These are phyloP conservation scores for Unio delphinus DNA, from an alignment of 2,888 invertebrate species.

Conservation along the genomic window DNA sequence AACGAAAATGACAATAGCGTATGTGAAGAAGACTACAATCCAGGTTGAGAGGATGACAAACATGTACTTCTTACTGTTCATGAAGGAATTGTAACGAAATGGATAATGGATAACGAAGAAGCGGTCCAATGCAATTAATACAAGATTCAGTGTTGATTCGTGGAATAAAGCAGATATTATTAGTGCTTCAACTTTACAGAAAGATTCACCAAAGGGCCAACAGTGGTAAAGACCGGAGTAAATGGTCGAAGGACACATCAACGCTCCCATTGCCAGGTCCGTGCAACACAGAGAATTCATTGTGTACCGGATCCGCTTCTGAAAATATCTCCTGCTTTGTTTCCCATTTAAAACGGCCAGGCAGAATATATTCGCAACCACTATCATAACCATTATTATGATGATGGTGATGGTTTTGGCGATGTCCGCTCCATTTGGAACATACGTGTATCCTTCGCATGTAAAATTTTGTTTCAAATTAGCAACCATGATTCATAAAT, in stretches of 20 bases:
- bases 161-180: constrained; percentile 36
- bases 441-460: constrained; percentile 18
- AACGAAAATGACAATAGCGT: constrained; percentile 32
- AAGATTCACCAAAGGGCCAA: constrained; percentile 35
- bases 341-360: constrained; percentile 31
- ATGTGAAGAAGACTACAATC: constrained; percentile 26
- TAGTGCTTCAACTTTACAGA: constrained; percentile 38
- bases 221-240: constrained; percentile 36
- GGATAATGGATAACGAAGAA: constrained; percentile 33
- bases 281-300: constrained; percentile 41
- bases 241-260: constrained; percentile 32
- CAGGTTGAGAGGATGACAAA: constrained; percentile 27
- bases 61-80: constrained; percentile 31
- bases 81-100: constrained; percentile 24
- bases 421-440: constrained; percentile 21
- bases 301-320: constrained; percentile 28
- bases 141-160: constrained; percentile 36
- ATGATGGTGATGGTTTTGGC: constrained; percentile 28
- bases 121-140: constrained; percentile 35
- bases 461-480: constrained; percentile 24
- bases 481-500: neutral
- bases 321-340: constrained; percentile 21
- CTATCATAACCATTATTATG: constrained; percentile 20
- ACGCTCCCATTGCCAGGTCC: constrained; percentile 32
- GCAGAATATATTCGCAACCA: constrained; percentile 30